Base-by-base conservation (phyloP, 2,797 vertebrate genomes). In the Psittacula derbiana region DNA sequence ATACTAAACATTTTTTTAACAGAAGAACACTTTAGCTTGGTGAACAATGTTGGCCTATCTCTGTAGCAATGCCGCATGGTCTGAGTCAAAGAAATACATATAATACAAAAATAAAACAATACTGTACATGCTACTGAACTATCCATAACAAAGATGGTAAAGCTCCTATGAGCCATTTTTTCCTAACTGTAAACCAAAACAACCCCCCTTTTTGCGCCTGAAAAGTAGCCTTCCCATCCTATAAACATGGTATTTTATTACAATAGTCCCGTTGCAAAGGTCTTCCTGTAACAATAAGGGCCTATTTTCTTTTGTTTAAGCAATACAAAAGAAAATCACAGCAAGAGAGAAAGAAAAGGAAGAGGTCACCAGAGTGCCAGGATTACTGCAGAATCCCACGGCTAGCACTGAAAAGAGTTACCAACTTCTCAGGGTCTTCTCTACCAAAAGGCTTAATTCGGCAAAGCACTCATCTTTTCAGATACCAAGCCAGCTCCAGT, bases 221-320 rank as follows among this genome's bases (percentile, higher is more conserved):
- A 62, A 25, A 75, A 79, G n/a, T 3, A 27, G 8, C 31, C 64
- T 90, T 86, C 46, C 62, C 43, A 62, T 15, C 31, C 47, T 27
- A 28, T 1, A 9, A 47, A 66, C 90, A 17, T 2, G 3, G 27
- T 3, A 40, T 20, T 74, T 64, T 28, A 33, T 86, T 73, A 50
- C 47, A 66, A 30, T 1, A 76, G 38, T 17, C 49, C 28, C 15
- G n/a, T 30, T 24, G 5, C 69, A 71, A 80, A n/a, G 28, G 19
- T 46, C 70, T 57, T 60, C 10, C 43, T 14, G 8, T 15, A 67
- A 58, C 50, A 69, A 69, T 14, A 65, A 18, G 10, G 19, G 23
- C 13, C 78, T n/a, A 16, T 33, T 76, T 80, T 21, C 72, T 64
- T 85, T 90, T 94, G 93, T 94, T 95, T 53, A 69, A 80, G 58